Conservation (phyloP, 2,888 invertebrate genomes). For the Acanthosoma haemorrhoidale region DNA sequence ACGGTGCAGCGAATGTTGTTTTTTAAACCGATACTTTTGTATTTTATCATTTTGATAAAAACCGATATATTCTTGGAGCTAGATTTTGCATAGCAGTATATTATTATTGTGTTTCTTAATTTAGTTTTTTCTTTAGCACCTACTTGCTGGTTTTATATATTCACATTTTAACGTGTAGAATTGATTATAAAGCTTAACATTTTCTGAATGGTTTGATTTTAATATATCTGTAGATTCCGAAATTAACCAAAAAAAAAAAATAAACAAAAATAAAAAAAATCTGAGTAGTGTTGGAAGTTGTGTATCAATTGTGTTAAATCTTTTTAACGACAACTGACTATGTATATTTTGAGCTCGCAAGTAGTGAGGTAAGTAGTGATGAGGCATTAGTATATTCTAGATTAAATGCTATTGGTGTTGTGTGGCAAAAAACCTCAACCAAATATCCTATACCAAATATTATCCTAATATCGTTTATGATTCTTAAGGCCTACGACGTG, state of each 20-base stretch:
- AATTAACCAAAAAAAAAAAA: slow-evolving; percentile 14
- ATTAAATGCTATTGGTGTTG: slow-evolving; percentile 36
- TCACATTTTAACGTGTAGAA: slow-evolving; percentile 13
- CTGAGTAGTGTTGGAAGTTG: slow-evolving; percentile 8
- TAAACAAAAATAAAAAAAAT: too few relatives aligned
- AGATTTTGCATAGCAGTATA: slow-evolving; percentile 8
- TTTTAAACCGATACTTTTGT: slow-evolving; percentile 13
- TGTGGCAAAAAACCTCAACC: slow-evolving; percentile 30
- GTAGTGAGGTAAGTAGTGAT: slow-evolving; percentile 35
- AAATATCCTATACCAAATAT: slow-evolving; percentile 31
- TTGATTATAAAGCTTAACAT: slow-evolving; percentile 9
- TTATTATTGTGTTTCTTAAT: neutral
- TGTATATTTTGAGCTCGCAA: slow-evolving; percentile 30
- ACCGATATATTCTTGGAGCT: slow-evolving; percentile 9
- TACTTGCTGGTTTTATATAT: slow-evolving; percentile 15
- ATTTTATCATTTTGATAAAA: slow-evolving; percentile 6
- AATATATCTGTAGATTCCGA: slow-evolving; percentile 12
- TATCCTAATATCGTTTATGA: slow-evolving; percentile 25
- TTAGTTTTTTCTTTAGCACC: slow-evolving; percentile 17
- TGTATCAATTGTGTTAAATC: too few relatives aligned
- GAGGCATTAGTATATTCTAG: slow-evolving; percentile 31
- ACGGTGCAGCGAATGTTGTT: slow-evolving; percentile 25
- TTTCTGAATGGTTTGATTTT: slow-evolving; percentile 24
- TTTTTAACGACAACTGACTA: neutral
- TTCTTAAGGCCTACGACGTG: slow-evolving; percentile 31